Percentiles rank a stretch among this genome's conserved stretches.
phyloP scores from a whole-genome alignment of 2,797 vertebrate genomes.

The Chelidonichthys spinosus region DNA sequence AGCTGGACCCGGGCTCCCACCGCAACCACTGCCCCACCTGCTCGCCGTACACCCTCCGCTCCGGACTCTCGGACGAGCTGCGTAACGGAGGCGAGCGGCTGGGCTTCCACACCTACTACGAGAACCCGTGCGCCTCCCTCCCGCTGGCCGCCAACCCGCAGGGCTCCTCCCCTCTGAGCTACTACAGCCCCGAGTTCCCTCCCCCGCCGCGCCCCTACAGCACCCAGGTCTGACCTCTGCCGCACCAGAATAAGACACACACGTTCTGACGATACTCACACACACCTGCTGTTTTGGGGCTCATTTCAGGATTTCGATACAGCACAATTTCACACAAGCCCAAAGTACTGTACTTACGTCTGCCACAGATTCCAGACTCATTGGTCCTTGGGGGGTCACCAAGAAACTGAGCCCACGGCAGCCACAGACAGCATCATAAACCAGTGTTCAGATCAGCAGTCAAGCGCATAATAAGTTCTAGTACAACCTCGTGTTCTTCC shows the following conservation, averaged over 20 bases:
- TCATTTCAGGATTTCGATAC: conserved; percentile 33
- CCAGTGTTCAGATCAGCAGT: conserved; percentile 23
- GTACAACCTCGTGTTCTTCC: background rate
- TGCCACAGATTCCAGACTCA: conserved; percentile 24
- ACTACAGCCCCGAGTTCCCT: conserved; percentile 82
- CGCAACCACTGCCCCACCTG: conserved; percentile 87
- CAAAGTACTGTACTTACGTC: conserved; percentile 24
- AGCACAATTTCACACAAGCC: conserved; percentile 43
- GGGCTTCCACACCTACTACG: conserved; percentile 88
- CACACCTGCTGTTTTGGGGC: conserved; percentile 20
- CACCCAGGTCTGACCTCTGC: conserved; percentile 90
- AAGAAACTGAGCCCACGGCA: conserved; percentile 27
- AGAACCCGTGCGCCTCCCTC: conserved; percentile 85
- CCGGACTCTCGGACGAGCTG: conserved; percentile 84
- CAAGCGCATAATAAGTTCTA: conserved; percentile 2
- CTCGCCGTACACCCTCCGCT: conserved; percentile 88
- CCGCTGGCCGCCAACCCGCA: conserved; percentile 82
- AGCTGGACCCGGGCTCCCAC: conserved; percentile 66
- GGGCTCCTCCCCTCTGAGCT: conserved; percentile 86
- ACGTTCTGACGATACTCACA: background rate
- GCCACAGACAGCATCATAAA: conserved; percentile 13
- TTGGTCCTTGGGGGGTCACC: conserved; percentile 33
- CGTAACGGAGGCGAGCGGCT: conserved; percentile 91
- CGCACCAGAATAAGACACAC: conserved; percentile 17
- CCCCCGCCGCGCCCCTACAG: conserved; percentile 89